Percentiles rank a stretch among this genome's conserved stretches.
These are phyloP conservation scores for Polia nebulosa DNA, from an alignment of 2,888 invertebrate species.

Conservation along the genomic window DNA sequence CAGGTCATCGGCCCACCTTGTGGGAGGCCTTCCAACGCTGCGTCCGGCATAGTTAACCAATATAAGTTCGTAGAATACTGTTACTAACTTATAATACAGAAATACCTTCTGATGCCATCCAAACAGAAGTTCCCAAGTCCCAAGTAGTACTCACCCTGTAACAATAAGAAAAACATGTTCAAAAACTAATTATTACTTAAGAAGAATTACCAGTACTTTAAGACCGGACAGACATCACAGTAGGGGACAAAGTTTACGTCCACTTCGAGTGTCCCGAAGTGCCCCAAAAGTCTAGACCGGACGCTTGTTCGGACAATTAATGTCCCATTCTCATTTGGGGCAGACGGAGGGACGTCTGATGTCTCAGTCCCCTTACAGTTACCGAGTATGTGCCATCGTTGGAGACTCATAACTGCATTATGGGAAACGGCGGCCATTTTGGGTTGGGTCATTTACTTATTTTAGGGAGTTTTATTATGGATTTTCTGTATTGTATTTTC, in stretches of 20 bases:
- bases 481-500: not conserved
- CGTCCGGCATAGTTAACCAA: too few species aligned
- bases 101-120: slow-evolving; percentile 24
- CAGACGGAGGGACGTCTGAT: slow-evolving; percentile 12
- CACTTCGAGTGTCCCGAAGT: slow-evolving; percentile 61
- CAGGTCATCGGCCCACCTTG: too few species aligned
- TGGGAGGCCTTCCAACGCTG: too few species aligned
- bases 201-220: slow-evolving; percentile 34
- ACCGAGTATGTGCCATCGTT: slow-evolving; percentile 47
- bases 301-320: slow-evolving; percentile 76
- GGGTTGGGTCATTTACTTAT: slow-evolving; percentile 39
- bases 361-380: slow-evolving; percentile 27
- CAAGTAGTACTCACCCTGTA: slow-evolving; percentile 59
- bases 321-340: slow-evolving; percentile 70
- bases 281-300: slow-evolving; percentile 80
- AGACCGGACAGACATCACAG: slow-evolving; percentile 15
- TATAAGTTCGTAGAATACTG: too few species aligned
- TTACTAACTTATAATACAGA: too few species aligned
- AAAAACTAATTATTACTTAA: slow-evolving; percentile 14
- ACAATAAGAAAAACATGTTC: slow-evolving; percentile 56
- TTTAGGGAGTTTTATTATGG: slow-evolving; percentile 38
- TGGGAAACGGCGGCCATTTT: slow-evolving; percentile 26
- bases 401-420: slow-evolving; percentile 63
- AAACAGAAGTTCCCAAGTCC: not conserved
- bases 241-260: slow-evolving; percentile 54